Percentiles rank a stretch among this genome's conserved stretches.
Conservation (phyloP, 2,113 vertebrate genomes). For the Ptilorrhoa leucosticta region DNA sequence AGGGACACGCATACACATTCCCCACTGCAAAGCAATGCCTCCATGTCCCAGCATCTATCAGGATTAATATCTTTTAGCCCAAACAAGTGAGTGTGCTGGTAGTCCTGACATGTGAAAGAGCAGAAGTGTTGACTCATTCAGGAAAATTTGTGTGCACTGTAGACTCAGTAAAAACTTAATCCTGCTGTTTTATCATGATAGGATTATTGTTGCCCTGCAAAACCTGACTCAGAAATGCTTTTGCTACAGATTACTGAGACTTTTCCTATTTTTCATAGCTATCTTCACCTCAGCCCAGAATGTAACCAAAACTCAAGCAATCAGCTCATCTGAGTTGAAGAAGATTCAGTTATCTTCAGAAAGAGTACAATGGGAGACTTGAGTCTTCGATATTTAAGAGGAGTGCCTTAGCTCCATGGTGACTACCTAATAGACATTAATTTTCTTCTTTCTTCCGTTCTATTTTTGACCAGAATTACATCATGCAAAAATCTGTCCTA, state of each 20-base stretch:
- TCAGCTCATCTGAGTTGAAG: background rate
- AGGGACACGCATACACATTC: background rate
- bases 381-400: background rate
- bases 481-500: background rate
- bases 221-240: background rate
- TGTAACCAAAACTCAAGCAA: background rate
- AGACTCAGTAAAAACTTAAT: background rate
- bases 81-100: background rate
- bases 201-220: background rate
- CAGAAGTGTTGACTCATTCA: background rate
- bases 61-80: background rate
- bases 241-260: background rate
- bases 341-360: background rate
- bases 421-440: background rate
- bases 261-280: background rate
- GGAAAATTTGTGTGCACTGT: background rate
- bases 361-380: background rate
- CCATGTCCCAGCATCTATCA: background rate
- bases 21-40: background rate
- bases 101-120: background rate
- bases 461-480: background rate
- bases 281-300: background rate
- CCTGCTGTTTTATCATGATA: background rate
- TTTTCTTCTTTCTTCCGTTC: background rate
- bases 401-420: background rate